Evolutionary conservation across 1,140 invertebrate species (phyloP).

Genomic region (Cepaea nemoralis): DNA sequence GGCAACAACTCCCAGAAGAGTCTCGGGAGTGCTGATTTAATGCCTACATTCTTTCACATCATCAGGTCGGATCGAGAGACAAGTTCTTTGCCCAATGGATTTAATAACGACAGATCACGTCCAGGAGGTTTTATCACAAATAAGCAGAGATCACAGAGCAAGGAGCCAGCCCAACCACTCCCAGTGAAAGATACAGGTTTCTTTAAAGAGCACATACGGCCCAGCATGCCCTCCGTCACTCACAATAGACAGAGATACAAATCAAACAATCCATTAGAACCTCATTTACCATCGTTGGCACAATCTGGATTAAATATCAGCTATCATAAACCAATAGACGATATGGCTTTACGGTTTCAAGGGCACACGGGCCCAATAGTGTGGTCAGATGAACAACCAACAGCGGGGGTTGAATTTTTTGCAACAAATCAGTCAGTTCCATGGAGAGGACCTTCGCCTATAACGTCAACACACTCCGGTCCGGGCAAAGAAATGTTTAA

Average conservation of each 20-base stretch:
- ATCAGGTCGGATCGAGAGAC: background rate
- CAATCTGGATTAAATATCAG: background rate
- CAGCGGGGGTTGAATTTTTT: background rate
- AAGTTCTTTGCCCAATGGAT: background rate
- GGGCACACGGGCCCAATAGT: background rate
- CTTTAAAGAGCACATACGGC: slow-evolving; percentile 16
- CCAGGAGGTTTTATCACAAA: slow-evolving; percentile 29
- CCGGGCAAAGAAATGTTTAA: background rate
- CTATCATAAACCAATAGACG: slow-evolving; percentile 2
- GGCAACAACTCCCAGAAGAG: background rate
- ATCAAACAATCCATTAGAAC: background rate
- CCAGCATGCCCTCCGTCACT: slow-evolving; percentile 10
- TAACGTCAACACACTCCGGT: background rate
- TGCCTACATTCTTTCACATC: background rate
- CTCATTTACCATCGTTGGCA: background rate
- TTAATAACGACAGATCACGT: slow-evolving; percentile 25
- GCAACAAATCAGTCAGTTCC: background rate
- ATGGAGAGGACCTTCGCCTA: slow-evolving; percentile 7
- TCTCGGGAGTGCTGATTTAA: background rate
- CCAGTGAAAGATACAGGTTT: background rate
- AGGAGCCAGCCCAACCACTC: background rate
- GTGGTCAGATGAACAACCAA: slow-evolving; percentile 8
- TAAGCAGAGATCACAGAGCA: background rate
- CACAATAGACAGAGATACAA: slow-evolving; percentile 27
- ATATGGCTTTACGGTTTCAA: background rate